Conservation (phyloP, 2,797 vertebrate genomes). For the Catamblyrhynchus diadema region DNA sequence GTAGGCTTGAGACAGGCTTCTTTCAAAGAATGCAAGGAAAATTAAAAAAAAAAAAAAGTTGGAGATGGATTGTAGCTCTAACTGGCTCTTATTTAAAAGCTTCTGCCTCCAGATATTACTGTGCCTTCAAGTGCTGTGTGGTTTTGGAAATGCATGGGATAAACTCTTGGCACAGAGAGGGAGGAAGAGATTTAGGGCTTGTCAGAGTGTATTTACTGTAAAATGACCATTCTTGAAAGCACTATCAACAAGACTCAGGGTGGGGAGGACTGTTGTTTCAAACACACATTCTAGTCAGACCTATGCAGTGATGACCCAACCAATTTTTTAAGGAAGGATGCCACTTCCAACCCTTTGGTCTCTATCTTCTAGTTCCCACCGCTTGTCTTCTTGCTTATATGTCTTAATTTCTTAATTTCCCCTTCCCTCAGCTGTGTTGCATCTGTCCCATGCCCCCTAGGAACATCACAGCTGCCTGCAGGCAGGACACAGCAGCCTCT, state of each 20-base stretch:
- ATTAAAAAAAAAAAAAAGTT: not conserved
- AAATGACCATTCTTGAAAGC: not conserved
- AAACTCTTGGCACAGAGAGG: not conserved
- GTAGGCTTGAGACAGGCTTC: not conserved
- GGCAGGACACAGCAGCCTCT: not conserved
- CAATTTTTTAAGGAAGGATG: not conserved
- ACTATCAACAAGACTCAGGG: not conserved
- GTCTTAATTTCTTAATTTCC: not conserved
- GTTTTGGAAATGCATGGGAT: slow-evolving; percentile 10
- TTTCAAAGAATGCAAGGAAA: not conserved
- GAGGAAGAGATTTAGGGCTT: slow-evolving; percentile 8
- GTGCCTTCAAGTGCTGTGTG: not conserved
- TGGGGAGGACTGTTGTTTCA: not conserved
- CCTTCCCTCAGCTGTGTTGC: not conserved
- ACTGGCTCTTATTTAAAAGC: not conserved
- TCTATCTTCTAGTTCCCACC: not conserved
- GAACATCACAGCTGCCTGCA: not conserved
- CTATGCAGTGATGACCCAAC: not conserved
- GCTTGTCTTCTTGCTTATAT: not conserved
- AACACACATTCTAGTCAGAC: not conserved
- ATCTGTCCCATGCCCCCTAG: not conserved
- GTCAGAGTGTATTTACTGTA: not conserved
- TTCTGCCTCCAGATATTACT: not conserved
- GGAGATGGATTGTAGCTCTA: not conserved
- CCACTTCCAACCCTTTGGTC: not conserved